Conservation (phyloP, 2,888 invertebrate genomes). For the Chouioia cunea region DNA sequence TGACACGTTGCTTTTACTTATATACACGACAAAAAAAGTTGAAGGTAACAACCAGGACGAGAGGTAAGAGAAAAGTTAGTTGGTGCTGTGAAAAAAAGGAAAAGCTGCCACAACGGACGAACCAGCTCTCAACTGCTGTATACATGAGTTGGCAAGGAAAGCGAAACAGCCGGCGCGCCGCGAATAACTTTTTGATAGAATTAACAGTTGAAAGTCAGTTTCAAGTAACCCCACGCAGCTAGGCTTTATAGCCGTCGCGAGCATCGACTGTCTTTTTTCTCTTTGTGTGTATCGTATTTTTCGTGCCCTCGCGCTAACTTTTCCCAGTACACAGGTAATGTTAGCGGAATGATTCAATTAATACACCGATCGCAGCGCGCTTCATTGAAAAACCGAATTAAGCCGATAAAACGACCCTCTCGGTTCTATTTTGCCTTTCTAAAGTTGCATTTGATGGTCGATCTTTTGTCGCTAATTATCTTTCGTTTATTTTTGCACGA, state of each 20-base stretch:
- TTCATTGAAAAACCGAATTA: too few species aligned
- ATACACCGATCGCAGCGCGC: too few species aligned
- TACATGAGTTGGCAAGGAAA: constrained; percentile 1
- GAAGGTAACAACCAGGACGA: neutral
- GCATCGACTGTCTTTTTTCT: constrained; percentile 35
- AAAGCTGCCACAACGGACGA: neutral
- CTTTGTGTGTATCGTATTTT: constrained; percentile 19
- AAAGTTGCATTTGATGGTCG: too few species aligned
- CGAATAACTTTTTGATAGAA: constrained; percentile 44
- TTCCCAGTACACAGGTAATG: too few species aligned
- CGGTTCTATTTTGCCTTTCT: too few species aligned
- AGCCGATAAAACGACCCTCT: too few species aligned
- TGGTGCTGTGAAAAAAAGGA: neutral
- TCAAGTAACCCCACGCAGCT: constrained; percentile 31
- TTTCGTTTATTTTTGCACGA: too few species aligned
- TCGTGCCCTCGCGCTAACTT: constrained; percentile 2
- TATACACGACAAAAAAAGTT: constrained; percentile 8
- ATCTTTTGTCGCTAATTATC: too few species aligned
- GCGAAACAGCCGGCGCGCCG: constrained; percentile 12
- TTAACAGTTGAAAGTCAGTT: constrained; percentile 46
- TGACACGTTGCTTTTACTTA: constrained; percentile 30
- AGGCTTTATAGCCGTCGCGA: neutral
- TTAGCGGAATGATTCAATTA: too few species aligned
- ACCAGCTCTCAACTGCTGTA: neutral
- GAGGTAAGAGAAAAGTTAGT: constrained; percentile 34